phyloP scores from a whole-genome alignment of 2,113 vertebrate genomes.

The Malurus cyaneus region DNA sequence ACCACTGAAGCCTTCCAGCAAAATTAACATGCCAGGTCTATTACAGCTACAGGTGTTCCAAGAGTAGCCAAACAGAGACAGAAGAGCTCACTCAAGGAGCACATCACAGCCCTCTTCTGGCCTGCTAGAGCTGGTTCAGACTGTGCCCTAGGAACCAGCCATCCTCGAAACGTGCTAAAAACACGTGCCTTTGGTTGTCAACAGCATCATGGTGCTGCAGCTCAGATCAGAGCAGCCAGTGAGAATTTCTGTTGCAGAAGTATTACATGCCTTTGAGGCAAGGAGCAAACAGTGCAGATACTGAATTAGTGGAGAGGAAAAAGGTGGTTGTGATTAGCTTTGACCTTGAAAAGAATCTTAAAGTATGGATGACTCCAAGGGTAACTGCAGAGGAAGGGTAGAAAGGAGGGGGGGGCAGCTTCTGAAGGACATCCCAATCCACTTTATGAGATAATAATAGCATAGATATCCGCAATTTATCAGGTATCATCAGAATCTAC shows the following conservation, averaged over 20 bases:
- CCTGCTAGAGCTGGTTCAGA: not conserved
- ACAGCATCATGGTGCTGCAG: not conserved
- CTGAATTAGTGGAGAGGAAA: not conserved
- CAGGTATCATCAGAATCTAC: not conserved
- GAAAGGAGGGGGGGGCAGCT: not conserved
- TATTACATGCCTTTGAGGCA: not conserved
- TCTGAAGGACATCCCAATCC: not conserved
- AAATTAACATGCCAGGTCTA: not conserved
- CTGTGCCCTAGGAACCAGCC: not conserved
- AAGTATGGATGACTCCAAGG: not conserved
- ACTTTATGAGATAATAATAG: not conserved
- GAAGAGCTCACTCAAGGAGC: not conserved
- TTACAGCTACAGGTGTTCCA: not conserved
- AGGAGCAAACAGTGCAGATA: not conserved
- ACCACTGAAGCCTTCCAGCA: not conserved
- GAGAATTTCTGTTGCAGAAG: not conserved
- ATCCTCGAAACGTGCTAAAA: not conserved
- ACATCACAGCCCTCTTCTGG: accelerated
- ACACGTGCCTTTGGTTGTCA: not conserved
- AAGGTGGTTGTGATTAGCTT: not conserved
- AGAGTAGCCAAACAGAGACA: not conserved
- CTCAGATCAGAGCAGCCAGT: not conserved
- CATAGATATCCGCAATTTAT: not conserved
- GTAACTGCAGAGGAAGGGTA: not conserved
- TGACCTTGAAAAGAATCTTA: not conserved